These are phyloP conservation scores for Acanthurus lineatus DNA, from an alignment of 2,797 vertebrate genomes.

Conservation along the genomic window DNA sequence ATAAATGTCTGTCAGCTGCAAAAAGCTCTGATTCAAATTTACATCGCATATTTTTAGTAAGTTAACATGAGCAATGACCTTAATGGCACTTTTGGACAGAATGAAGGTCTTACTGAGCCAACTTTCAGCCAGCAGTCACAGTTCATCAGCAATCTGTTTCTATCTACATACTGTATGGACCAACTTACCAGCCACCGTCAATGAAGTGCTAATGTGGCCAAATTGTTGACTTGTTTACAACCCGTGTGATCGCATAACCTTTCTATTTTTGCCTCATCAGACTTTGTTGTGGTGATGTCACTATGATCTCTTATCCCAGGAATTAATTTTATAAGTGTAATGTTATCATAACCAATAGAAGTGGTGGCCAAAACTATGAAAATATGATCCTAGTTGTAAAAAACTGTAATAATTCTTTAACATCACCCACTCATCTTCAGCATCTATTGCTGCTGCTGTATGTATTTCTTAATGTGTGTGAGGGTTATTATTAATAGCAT, in stretches of 20 bases:
- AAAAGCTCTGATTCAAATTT: too few species aligned
- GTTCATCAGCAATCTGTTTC: too few species aligned
- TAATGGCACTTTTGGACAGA: too few species aligned
- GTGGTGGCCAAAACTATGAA: conserved; percentile 13
- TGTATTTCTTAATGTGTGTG: conserved; percentile 16
- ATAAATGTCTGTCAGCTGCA: too few species aligned
- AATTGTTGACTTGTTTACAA: conserved; percentile 6
- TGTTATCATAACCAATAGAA: conserved; percentile 20
- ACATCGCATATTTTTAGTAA: too few species aligned
- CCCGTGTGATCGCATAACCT: background rate
- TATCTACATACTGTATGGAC: background rate
- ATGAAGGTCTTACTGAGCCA: too few species aligned
- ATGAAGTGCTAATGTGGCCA: background rate
- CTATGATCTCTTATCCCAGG: conserved; percentile 1
- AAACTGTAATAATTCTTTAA: conserved; percentile 76
- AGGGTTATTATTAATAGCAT: conserved; percentile 45
- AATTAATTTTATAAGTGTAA: background rate
- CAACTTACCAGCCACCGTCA: background rate
- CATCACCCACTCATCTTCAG: conserved; percentile 80
- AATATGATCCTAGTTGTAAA: conserved; percentile 34
- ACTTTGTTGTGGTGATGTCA: background rate
- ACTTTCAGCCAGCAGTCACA: too few species aligned
- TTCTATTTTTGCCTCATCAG: background rate
- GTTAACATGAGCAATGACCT: too few species aligned
- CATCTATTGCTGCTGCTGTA: conserved; percentile 43